phyloP scores from a whole-genome alignment of 2,113 vertebrate species.

The Sander lucioperca region DNA sequence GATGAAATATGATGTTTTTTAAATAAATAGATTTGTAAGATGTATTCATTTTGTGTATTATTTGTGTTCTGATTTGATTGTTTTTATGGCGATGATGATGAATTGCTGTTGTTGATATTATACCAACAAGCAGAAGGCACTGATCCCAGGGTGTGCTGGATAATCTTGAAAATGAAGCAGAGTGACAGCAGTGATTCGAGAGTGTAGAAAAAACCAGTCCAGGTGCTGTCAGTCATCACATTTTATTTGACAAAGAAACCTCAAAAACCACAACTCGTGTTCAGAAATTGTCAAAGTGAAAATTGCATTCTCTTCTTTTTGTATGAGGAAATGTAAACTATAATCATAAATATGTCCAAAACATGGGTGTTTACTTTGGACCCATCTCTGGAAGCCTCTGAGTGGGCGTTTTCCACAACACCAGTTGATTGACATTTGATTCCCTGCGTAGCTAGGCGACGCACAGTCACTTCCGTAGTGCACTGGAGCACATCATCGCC shows the following conservation, averaged over 20 bases:
- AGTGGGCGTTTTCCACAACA: neutral
- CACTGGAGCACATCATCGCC: too few relatives aligned
- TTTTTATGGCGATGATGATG: too few relatives aligned
- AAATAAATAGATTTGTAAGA: constrained; percentile 79
- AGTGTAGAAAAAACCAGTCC: neutral
- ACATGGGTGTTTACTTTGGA: too few relatives aligned
- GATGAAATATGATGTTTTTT: constrained; percentile 64
- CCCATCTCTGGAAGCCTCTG: neutral
- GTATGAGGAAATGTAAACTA: neutral
- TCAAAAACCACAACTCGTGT: too few relatives aligned
- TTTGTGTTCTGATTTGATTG: neutral
- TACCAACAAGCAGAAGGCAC: neutral
- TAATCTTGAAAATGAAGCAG: too few relatives aligned
- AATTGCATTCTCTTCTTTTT: neutral
- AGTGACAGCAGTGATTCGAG: neutral
- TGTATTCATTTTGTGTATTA: constrained; percentile 36
- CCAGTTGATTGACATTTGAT: too few relatives aligned
- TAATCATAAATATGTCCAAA: too few relatives aligned
- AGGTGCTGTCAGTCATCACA: neutral
- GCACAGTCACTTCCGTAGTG: too few relatives aligned
- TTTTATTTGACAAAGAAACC: neutral
- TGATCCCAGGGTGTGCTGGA: neutral
- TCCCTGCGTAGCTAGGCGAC: too few relatives aligned
- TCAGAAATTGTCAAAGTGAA: neutral
- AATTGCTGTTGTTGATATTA: neutral